phyloP scores from a whole-genome alignment of 1,140 invertebrate genomes.

The Rhagoletis zephyria region DNA sequence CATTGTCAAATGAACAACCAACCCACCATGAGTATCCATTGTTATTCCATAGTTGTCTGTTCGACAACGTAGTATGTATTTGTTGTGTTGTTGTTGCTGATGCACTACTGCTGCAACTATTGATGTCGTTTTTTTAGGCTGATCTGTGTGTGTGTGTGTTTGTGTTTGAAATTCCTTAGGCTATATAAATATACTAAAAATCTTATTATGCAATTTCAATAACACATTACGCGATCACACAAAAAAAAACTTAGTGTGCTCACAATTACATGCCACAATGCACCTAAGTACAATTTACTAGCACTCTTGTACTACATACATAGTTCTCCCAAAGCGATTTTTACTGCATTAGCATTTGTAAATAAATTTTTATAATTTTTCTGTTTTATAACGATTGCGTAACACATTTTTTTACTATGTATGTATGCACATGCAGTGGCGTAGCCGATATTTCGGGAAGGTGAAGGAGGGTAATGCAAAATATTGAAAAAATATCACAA shows the following conservation, averaged over 20 bases:
- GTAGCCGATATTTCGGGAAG: neutral
- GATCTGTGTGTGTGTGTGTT: neutral
- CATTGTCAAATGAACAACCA: neutral
- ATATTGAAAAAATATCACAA: no score
- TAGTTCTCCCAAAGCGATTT: neutral
- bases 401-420: slow-evolving; percentile 22
- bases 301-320: neutral
- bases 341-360: neutral
- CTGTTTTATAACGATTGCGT: slow-evolving; percentile 30
- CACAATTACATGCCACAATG: neutral
- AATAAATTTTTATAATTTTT: slow-evolving; percentile 20
- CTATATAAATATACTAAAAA: slow-evolving; percentile 2
- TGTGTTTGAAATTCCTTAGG: neutral
- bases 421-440: neutral
- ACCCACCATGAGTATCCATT: neutral
- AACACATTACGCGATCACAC: neutral
- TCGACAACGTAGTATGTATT: neutral
- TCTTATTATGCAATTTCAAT: slow-evolving; percentile 40
- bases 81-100: neutral
- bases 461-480: no score
- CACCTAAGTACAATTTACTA: neutral
- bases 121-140: neutral
- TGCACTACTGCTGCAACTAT: no score
- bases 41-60: slow-evolving; percentile 1
- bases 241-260: neutral